These are phyloP conservation scores for Macrosteles quadrilineatus DNA, from an alignment of 1,140 invertebrate genomes.

Conservation along the genomic window DNA sequence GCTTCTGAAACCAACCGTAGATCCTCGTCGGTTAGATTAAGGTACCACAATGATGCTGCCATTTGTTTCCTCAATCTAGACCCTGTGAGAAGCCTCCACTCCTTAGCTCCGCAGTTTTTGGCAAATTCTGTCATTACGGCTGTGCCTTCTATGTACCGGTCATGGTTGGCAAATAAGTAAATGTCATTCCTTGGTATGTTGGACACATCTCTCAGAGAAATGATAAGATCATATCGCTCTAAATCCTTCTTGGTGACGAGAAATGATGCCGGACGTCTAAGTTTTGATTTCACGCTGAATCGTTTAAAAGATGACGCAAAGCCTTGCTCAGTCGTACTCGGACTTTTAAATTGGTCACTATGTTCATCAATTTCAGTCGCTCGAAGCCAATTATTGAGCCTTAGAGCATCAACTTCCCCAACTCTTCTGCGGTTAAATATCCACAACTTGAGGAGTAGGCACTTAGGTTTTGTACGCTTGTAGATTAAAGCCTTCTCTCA, in stretches of 20 bases:
- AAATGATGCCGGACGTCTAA: background rate
- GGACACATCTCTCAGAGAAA: too few relatives aligned
- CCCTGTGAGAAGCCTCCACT: background rate
- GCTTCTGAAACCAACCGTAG: too few relatives aligned
- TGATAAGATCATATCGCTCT: too few relatives aligned
- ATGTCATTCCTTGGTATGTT: background rate
- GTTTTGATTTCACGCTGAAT: background rate
- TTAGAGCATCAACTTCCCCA: conserved; percentile 1
- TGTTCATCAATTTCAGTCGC: conserved; percentile 1
- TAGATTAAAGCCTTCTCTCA: background rate
- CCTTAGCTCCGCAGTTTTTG: background rate
- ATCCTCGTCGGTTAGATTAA: too few relatives aligned
- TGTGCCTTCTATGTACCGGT: conserved; percentile 4
- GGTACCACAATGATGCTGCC: too few relatives aligned
- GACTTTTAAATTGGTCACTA: conserved; percentile 1
- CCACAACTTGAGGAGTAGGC: conserved; percentile 15
- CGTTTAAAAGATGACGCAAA: background rate
- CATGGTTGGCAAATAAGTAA: background rate
- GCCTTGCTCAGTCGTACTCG: background rate
- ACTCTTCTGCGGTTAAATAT: conserved; percentile 17
- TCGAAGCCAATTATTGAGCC: background rate
- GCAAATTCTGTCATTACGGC: conserved; percentile 2
- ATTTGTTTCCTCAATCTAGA: too few relatives aligned
- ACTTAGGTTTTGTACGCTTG: background rate
- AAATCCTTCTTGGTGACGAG: background rate